Base-by-base conservation (phyloP, 2,888 invertebrate genomes). In the Helleia helle region DNA sequence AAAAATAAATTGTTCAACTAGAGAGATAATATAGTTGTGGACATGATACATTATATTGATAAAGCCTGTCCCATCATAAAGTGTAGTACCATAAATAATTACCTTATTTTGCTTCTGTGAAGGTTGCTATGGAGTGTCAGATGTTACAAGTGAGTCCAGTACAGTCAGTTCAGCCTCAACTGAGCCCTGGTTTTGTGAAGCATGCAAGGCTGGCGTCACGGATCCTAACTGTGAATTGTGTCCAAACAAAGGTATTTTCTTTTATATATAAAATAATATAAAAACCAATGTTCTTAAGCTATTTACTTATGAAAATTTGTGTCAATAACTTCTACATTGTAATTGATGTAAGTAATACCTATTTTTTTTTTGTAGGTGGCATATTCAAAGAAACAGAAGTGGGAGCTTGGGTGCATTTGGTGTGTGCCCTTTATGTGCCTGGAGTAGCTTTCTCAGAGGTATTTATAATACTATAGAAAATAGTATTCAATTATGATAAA, bases 171-270 rank as follows among this genome's bases (percentile, higher is more conserved):
- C 96, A 0, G 95, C 96, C 40, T 96, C 97, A 17, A 98, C 97
- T 0, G 98, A 99, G 51, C 98, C 98, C 0, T 99, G 99, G 99
- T 99, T 99, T 75, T 99, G 99, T 84, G 99, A 99, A 71, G 95
- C 98, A 3, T 99, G 99, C 64, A 93, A 94, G 57, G 96, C 96
- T 12, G 96, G 95, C 0, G 91, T 94, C 8, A 89, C 87, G 8
- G 92, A 93, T 67, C 97, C 97, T 0, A 90, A 89, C 25, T 99
- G 99, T 71, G 98, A 99, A 79, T 84, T 99, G 9, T 99, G 99
- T 66, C 99, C 99, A 0, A 97, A 96, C 68, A 89, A 88, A 64
- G 93, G 91, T 79, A 63, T 40, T 1, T 13, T 14, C 8, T 12
- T n/a, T n/a, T n/a, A n/a, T n/a, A n/a, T n/a, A n/a, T n/a, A n/a